Evolutionary conservation across 2,797 vertebrate species (phyloP).

Genomic region (Synaphobranchus kaupii): DNA sequence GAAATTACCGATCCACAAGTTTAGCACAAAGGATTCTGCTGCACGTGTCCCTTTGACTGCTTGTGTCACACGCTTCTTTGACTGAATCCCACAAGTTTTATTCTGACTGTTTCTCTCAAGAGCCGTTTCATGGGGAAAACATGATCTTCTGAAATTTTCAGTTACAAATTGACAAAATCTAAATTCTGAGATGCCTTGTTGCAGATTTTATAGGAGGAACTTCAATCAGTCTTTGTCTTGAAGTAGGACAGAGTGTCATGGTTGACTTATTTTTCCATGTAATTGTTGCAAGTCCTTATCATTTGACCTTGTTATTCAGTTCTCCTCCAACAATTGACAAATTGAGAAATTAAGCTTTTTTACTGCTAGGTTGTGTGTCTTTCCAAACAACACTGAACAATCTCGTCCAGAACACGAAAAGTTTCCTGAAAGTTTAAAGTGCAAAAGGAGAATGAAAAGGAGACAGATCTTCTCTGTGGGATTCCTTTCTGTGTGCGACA

Average conservation of each 20-base stretch:
- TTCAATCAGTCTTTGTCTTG: not conserved
- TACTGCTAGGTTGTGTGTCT: not conserved
- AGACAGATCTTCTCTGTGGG: conserved; percentile 4
- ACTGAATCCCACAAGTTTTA: not conserved
- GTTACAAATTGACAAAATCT: not conserved
- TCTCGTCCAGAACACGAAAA: not conserved
- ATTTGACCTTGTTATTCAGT: not conserved
- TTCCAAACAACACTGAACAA: not conserved
- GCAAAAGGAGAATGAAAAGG: not conserved
- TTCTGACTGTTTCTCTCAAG: not conserved
- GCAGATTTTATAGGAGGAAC: not conserved
- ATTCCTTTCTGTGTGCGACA: conserved; percentile 44
- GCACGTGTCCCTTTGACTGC: not conserved
- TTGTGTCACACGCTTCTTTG: not conserved
- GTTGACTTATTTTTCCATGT: not conserved
- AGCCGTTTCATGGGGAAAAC: not conserved
- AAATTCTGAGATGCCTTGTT: not conserved
- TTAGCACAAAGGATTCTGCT: not conserved
- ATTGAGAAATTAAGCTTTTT: not conserved
- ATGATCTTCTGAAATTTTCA: not conserved
- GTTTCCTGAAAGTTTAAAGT: not conserved
- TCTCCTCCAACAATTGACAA: not conserved
- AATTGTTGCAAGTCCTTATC: conserved; percentile 3
- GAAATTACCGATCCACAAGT: not conserved
- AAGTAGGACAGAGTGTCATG: not conserved